Base-by-base conservation (phyloP, 2,888 invertebrate species). In the Drosophila silvestris region DNA sequence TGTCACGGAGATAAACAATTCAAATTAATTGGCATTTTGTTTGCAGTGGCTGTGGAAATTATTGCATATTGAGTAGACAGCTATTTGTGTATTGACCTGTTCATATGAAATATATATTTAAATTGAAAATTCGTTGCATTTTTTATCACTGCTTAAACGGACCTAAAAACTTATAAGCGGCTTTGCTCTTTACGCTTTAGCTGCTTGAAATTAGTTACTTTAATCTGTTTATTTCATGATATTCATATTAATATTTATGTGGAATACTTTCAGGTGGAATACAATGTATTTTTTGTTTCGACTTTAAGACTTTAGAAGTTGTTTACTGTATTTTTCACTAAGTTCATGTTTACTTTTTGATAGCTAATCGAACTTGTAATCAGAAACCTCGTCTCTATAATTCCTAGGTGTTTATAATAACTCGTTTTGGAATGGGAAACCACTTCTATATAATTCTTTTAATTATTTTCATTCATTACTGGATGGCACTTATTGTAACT, bases 1-100 rank as follows among this genome's bases (percentile, higher is more conserved):
- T 60, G 30, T 44, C 61, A 33, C 37, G 33, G 14, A 61, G 66
- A 53, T 72, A 71, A 62, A 66, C 69, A 63, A 75, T 70, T 62
- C 73, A 69, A 80, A 82, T 75, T 77, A 79, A 78, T 74, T 76
- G 74, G 81, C 57, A 72, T 54, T 74, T 71, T 53, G 60, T 58
- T 76, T 60, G 44, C 53, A 28, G 37, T 41, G 53, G n/a, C 44
- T 33, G 41, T 28, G 12, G 2, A 65, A 37, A 66, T 70, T 65
- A 59, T 69, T 51, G 52, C 30, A 7, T 22, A 26, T 70, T 50
- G 50, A 32, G 52, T 32, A 62, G 41, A 56, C 75, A 56, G 80
- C 62, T 56, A 53, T 67, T 67, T 69, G 35, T 52, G 44, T 37
- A 52, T 57, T 52, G 41, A 61, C 28, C 53, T 44, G 51, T 64